Percentiles rank a stretch among this genome's conserved stretches.
Conservation (phyloP, 2,797 vertebrate species). For the Bucorvus abyssinicus region DNA sequence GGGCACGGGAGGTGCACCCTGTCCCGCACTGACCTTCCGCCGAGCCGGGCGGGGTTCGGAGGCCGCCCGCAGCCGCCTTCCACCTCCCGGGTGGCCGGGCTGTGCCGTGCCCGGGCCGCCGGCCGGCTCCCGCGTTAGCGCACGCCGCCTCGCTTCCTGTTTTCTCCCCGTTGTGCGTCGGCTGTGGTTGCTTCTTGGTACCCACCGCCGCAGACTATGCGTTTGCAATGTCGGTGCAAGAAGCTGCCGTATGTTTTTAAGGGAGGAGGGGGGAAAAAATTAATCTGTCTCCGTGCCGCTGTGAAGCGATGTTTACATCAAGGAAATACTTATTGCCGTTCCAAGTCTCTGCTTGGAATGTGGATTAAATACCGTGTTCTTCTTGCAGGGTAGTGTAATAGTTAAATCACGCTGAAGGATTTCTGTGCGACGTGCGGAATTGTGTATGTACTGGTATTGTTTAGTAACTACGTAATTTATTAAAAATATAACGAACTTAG, state of each 20-base stretch:
- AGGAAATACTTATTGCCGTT: not conserved
- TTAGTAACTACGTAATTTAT: not conserved
- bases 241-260: not conserved
- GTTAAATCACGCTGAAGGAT: not conserved
- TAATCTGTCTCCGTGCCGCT: not conserved
- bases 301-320: fast-evolving
- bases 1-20: not conserved
- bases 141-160: not conserved
- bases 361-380: not conserved
- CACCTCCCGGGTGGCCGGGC: not conserved
- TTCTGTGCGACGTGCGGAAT: not conserved
- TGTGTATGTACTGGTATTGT: not conserved
- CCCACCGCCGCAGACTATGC: fast-evolving
- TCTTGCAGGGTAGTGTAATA: fast-evolving
- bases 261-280: too few species aligned
- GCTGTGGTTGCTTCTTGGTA: fast-evolving
- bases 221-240: fast-evolving
- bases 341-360: not conserved
- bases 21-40: not conserved
- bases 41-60: not conserved
- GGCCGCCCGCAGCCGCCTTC: not conserved
- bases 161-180: not conserved
- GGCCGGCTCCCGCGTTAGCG: not conserved
- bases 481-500: not conserved
- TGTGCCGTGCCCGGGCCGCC: not conserved